phyloP scores from a whole-genome alignment of 64 coral and sea anemone species.

The Pocillopora verrucosa region DNA sequence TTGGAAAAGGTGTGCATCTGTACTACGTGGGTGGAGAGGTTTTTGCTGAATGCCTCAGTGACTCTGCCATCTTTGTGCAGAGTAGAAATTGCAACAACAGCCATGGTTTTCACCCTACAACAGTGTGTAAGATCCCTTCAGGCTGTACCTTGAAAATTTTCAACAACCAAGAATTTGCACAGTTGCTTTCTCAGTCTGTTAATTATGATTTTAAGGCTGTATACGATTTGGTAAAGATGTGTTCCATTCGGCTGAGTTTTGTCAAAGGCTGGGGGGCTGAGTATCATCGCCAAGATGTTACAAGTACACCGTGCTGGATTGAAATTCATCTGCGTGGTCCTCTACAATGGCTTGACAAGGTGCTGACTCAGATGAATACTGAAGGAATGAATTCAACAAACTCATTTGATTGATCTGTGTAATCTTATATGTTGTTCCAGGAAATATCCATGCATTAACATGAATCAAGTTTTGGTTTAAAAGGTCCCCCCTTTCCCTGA shows the following conservation, averaged over 20 bases:
- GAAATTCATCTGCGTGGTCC: slow-evolving; percentile 75
- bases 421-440: no score
- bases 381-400: background rate
- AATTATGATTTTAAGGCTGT: slow-evolving; percentile 80
- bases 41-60: slow-evolving; percentile 73
- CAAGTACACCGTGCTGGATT: slow-evolving; percentile 76
- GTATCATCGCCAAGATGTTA: slow-evolving; percentile 81
- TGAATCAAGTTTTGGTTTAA: no score
- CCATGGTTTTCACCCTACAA: slow-evolving; percentile 76
- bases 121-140: slow-evolving; percentile 76
- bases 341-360: slow-evolving; percentile 72
- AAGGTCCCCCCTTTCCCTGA: no score
- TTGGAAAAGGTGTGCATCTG: slow-evolving; percentile 78
- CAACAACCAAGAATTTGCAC: slow-evolving; percentile 78
- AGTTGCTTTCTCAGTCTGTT: slow-evolving; percentile 76
- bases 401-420: no score
- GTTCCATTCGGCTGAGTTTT: slow-evolving; percentile 72
- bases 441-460: no score
- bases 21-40: slow-evolving; percentile 80
- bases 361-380: slow-evolving; percentile 64
- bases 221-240: slow-evolving; percentile 84
- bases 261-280: slow-evolving; percentile 87
- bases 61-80: slow-evolving; percentile 83
- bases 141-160: slow-evolving; percentile 77
- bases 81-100: slow-evolving; percentile 79